Base-by-base conservation (phyloP, 2,888 invertebrate species). In the Andrena hattorfiana region DNA sequence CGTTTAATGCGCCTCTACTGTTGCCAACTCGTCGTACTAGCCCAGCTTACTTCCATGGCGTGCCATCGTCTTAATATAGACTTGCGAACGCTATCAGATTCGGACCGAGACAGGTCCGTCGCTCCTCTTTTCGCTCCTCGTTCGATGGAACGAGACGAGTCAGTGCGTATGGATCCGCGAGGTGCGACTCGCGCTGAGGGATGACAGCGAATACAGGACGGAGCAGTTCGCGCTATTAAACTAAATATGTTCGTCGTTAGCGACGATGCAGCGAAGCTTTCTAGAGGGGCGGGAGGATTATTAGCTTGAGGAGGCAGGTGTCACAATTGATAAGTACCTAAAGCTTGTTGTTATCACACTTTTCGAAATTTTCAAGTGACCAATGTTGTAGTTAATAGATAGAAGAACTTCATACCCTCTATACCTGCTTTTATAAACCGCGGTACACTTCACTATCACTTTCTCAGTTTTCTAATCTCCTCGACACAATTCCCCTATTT, bases 11-110 rank as follows among this genome's bases (percentile, higher is more conserved):
- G 69, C 62, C 70, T 67, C 68, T 64, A 62, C 26, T 49, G 42
- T 72, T 64, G 86, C 69, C 82, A 83, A 83, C 77, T 71, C 79
- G 67, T 66, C 49, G 81, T 72, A 81, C 81, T 77, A 87, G 88
- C 89, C 87, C 84, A 85, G 89, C 91, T 93, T 93, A 92, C 92
- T 93, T 93, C 91, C 89, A 93, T 89, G 91, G 91, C 93, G 90
- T 90, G 90, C 91, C 90, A 86, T 77, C 84, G 89, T 92, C 93
- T 93, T 93, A 92, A 93, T 93, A 92, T 93, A 93, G 92, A 91
- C 87, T 89, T 89, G 89, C 90, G 90, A 89, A 90, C 87, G 89
- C 90, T 90, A 91, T 92, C 92, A 90, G 91, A 92, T 90, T 90
- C 77, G 86, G 76, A 59, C 77, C 76, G 71, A 85, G 76, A 78